These are phyloP conservation scores for Acanthaster planci DNA, from an alignment of 35 echinoderm and acorn worm species.

Conservation along the genomic window DNA sequence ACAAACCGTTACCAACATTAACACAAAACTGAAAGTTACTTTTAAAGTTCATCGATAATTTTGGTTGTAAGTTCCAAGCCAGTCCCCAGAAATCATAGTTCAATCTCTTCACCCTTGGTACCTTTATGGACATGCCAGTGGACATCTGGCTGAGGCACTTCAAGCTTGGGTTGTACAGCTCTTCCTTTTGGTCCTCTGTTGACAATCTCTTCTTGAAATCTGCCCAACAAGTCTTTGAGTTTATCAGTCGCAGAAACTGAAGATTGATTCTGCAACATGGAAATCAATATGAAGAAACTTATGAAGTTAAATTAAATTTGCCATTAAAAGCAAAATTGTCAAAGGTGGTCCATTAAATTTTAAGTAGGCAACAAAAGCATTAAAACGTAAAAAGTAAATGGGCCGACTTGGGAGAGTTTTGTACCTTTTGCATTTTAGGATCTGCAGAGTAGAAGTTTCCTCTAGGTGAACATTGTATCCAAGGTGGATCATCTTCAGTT, in stretches of 20 bases:
- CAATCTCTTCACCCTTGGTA: neutral
- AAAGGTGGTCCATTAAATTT: neutral
- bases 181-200: slow-evolving; percentile 53
- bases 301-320: neutral
- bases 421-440: slow-evolving; percentile 61
- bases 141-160: slow-evolving; percentile 40
- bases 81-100: neutral
- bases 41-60: no score
- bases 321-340: neutral
- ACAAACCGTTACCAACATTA: no score
- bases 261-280: slow-evolving; percentile 54
- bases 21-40: no score
- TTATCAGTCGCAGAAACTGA: slow-evolving; percentile 77
- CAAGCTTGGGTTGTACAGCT: slow-evolving; percentile 42
- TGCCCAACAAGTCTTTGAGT: slow-evolving; percentile 64
- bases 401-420: neutral
- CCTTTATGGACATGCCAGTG: slow-evolving; percentile 71
- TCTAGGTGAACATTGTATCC: slow-evolving; percentile 85
- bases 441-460: slow-evolving; percentile 76
- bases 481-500: slow-evolving; percentile 23
- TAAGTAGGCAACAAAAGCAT: no score
- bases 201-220: slow-evolving; percentile 73
- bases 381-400: no score
- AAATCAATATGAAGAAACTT: no score
- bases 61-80: no score